A percentile compares a stretch with the other conserved stretches of the same genome.
These are phyloP conservation scores for Antedon mediterranea DNA, from an alignment of 53 echinoderm and acorn worm species.

Conservation along the genomic window DNA sequence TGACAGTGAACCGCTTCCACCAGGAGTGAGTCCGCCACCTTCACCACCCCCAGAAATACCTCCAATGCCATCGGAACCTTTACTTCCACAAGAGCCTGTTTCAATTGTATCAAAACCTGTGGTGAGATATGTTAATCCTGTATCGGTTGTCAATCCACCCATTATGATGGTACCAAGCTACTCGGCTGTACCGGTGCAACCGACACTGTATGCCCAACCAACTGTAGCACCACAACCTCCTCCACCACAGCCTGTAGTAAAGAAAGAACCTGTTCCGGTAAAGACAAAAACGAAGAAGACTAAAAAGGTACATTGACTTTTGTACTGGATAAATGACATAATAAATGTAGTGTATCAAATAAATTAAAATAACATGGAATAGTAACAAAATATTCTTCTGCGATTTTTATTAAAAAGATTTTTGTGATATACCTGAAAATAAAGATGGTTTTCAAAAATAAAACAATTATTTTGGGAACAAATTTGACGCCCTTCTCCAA, in stretches of 20 bases:
- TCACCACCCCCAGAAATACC: conserved; percentile 16
- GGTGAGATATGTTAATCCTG: conserved; percentile 27
- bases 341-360: no score
- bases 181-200: background rate
- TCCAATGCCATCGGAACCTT: conserved; percentile 5
- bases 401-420: no score
- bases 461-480: no score
- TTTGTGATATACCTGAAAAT: no score
- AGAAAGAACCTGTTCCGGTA: conserved; percentile 13
- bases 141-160: background rate
- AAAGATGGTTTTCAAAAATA: no score
- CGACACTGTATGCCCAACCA: background rate
- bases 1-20: conserved; percentile 20
- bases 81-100: background rate
- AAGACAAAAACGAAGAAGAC: conserved; percentile 42
- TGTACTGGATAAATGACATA: background rate
- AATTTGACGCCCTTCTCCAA: no score
- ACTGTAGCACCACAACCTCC: background rate
- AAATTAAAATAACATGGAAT: no score
- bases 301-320: conserved; percentile 26
- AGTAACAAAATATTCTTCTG: no score
- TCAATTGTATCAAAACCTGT: conserved; percentile 68
- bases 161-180: background rate
- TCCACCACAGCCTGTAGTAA: background rate
- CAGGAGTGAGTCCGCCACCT: conserved; percentile 52